Evolutionary conservation across 2,113 vertebrate genomes (phyloP).

Genomic region (Bettongia penicillata): DNA sequence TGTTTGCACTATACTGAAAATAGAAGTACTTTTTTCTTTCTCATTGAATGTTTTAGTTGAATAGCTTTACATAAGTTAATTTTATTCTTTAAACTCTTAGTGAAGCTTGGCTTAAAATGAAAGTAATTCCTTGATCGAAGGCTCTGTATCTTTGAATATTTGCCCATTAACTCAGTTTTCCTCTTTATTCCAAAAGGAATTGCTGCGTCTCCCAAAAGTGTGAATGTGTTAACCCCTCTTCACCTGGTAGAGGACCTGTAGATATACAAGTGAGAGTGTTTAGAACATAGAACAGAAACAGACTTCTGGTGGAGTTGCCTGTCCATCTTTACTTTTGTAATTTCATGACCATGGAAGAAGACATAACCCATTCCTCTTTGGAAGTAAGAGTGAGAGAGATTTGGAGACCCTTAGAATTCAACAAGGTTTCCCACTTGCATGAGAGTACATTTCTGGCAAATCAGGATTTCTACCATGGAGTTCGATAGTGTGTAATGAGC

Average conservation of each 20-base stretch:
- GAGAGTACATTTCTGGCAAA: not conserved
- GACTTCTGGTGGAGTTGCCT: not conserved
- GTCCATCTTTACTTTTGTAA: too few relatives aligned
- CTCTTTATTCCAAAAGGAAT: not conserved
- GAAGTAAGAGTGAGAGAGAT: not conserved
- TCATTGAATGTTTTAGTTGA: not conserved
- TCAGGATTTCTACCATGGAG: not conserved
- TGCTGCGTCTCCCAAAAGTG: too few relatives aligned
- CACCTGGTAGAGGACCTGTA: not conserved
- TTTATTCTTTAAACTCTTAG: not conserved
- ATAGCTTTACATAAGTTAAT: not conserved
- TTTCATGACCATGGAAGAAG: not conserved
- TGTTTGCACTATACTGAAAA: not conserved
- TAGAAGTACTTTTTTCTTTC: not conserved
- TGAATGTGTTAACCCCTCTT: too few relatives aligned
- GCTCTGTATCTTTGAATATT: not conserved
- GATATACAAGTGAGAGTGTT: rapidly evolving
- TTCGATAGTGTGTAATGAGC: not conserved
- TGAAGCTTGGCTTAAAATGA: constrained; percentile 4
- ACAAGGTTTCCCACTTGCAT: not conserved
- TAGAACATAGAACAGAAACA: not conserved
- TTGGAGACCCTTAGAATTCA: not conserved
- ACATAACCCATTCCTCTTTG: not conserved
- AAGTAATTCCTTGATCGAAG: not conserved
- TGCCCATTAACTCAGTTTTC: not conserved